These are phyloP conservation scores for Holothuria glaberrima DNA, from an alignment of 35 echinoderm and acorn worm species.

Conservation along the genomic window DNA sequence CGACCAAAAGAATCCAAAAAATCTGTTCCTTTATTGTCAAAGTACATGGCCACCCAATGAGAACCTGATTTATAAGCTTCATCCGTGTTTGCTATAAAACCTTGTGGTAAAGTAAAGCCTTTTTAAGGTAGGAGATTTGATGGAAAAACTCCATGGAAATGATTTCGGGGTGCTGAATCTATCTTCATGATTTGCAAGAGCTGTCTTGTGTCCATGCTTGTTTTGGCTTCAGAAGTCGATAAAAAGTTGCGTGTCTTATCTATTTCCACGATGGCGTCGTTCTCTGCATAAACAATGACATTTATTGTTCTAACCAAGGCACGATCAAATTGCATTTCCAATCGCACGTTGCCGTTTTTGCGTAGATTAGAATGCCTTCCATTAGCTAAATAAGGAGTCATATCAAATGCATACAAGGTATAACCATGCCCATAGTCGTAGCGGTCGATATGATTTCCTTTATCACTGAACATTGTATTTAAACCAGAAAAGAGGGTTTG, in stretches of 20 bases:
- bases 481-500: no score
- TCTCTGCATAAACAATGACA: neutral
- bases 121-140: neutral
- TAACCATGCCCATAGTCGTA: no score
- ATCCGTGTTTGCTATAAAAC: neutral
- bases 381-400: no score
- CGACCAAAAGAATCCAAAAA: neutral
- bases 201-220: neutral
- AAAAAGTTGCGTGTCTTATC: neutral
- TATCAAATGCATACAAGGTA: no score
- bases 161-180: neutral
- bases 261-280: conserved; percentile 14
- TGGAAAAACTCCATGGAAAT: conserved; percentile 3
- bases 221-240: conserved; percentile 14
- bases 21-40: neutral
- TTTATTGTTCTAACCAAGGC: neutral
- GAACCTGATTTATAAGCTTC: neutral
- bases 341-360: no score
- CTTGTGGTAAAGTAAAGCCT: neutral
- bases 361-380: no score
- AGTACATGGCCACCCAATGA: neutral
- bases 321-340: neutral
- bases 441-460: no score
- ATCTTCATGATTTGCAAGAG: neutral
- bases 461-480: no score